Percentiles rank a stretch among this genome's conserved stretches.
These are phyloP conservation scores for Euwallacea fornicatus DNA, from an alignment of 1,140 invertebrate genomes.

Conservation along the genomic window DNA sequence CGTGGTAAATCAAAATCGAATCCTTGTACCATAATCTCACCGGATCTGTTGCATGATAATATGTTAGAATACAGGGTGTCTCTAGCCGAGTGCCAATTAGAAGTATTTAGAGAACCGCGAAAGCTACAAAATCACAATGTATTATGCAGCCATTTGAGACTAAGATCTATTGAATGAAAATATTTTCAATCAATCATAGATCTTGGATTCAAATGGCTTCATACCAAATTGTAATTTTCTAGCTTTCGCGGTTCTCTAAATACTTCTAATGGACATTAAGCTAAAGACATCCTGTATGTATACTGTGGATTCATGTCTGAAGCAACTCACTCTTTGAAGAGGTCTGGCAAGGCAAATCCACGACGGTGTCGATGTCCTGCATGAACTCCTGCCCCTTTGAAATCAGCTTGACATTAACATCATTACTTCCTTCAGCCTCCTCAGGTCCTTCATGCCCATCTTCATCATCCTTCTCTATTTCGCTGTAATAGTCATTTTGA, in stretches of 20 bases:
- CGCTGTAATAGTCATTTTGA: conserved; percentile 10
- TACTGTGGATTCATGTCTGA: not conserved
- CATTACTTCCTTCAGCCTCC: not conserved
- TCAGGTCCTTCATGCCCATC: conserved; percentile 1
- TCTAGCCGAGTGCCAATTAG: no score
- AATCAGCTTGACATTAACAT: conserved; percentile 13
- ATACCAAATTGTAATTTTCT: no score
- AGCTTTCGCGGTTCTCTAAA: no score
- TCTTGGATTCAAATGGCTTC: no score
- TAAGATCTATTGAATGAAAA: no score
- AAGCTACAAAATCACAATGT: no score
- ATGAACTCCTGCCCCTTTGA: conserved; percentile 12
- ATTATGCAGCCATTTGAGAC: no score
- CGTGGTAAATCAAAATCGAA: conserved; percentile 12
- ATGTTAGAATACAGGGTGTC: no score
- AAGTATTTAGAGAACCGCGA: no score
- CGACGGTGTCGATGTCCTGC: not conserved
- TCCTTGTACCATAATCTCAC: conserved; percentile 16
- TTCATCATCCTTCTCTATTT: not conserved
- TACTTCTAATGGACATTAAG: no score
- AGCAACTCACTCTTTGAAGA: conserved; percentile 7
- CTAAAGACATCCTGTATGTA: no score
- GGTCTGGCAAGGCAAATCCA: conserved; percentile 16
- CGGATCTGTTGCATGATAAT: not conserved
- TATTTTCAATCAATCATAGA: no score